Conservation (phyloP, 2,888 invertebrate species). For the Portevinia maculata region DNA sequence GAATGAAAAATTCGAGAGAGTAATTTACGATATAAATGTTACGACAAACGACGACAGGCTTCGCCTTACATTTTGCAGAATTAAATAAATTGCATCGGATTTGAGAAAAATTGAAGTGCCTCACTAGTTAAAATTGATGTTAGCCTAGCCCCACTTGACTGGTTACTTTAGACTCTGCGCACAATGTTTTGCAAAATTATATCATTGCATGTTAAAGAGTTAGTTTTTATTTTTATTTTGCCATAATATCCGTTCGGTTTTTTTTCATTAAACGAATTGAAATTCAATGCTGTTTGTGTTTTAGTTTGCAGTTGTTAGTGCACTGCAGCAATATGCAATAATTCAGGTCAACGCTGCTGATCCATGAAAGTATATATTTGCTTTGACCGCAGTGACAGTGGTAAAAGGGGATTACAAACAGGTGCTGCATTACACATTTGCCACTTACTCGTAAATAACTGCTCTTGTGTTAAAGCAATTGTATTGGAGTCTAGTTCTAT, state of each 20-base stretch:
- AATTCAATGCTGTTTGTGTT: conserved; percentile 50
- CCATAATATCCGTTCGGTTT: conserved; percentile 10
- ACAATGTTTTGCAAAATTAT: conserved; percentile 55
- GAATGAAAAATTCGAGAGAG: conserved; percentile 38
- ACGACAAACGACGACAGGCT: neutral
- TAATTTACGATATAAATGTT: conserved; percentile 5
- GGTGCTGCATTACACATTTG: conserved; percentile 28
- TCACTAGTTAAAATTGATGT: neutral
- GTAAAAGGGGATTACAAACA: conserved; percentile 26
- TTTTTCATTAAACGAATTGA: conserved; percentile 48
- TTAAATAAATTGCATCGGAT: neutral
- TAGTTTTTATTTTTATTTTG: conserved; percentile 12
- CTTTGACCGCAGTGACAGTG: conserved; percentile 41
- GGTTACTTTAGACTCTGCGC: conserved; percentile 52
- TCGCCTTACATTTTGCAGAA: neutral
- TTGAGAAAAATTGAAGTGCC: neutral
- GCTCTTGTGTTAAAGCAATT: neutral
- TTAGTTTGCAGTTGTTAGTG: conserved; percentile 44
- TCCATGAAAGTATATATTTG: conserved; percentile 51
- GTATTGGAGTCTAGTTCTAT: neutral
- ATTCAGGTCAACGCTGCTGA: conserved; percentile 63
- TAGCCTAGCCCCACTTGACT: neutral
- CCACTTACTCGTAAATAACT: conserved; percentile 8
- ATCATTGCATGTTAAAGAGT: conserved; percentile 47
- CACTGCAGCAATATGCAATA: conserved; percentile 38